Percentiles rank a stretch among this genome's conserved stretches.
These are phyloP conservation scores for Aurelia coerulea DNA, from an alignment of 30 jellyfish, hydroid and myxozoan genomes.

Conservation along the genomic window DNA sequence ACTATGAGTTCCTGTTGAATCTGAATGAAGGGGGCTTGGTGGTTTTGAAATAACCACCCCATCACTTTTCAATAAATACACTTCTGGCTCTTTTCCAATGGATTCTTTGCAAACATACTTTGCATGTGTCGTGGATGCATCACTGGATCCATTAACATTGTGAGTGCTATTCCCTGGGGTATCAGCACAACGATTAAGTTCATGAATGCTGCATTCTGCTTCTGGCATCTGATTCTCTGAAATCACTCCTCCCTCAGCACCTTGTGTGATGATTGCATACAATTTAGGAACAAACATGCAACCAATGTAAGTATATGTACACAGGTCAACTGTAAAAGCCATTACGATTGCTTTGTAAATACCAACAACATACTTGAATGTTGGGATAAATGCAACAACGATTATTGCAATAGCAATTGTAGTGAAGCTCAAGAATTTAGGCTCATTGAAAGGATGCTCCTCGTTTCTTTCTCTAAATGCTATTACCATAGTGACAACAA, in stretches of 20 bases:
- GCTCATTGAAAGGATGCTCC: conserved; percentile 60
- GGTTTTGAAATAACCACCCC: conserved; percentile 2
- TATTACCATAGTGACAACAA: conserved; percentile 61
- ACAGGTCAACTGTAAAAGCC: conserved; percentile 78
- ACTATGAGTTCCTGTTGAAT: neutral
- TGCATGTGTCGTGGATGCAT: neutral
- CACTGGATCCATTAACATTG: neutral
- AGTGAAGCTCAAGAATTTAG: conserved; percentile 70
- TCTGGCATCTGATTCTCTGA: conserved; percentile 14
- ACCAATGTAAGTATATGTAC: conserved; percentile 78
- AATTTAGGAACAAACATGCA: conserved; percentile 77
- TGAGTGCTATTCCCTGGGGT: neutral
- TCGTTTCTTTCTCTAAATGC: conserved; percentile 74
- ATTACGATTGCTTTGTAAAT: conserved; percentile 75
- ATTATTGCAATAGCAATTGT: conserved; percentile 73
- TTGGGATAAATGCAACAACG: conserved; percentile 71
- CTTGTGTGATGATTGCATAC: conserved; percentile 45
- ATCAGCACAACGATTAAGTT: neutral
- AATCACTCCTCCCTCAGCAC: conserved; percentile 13
- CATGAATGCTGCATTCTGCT: conserved; percentile 38
- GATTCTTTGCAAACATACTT: conserved; percentile 1
- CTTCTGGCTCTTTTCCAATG: neutral
- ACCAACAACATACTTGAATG: conserved; percentile 78
- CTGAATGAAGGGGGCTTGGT: conserved; percentile 18
- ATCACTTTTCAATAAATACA: conserved; percentile 19